Evolutionary conservation across 1,140 invertebrate species (phyloP), one percentile per base, ranked within the genome.

Genomic region (Neocloeon triangulifer): DNA sequence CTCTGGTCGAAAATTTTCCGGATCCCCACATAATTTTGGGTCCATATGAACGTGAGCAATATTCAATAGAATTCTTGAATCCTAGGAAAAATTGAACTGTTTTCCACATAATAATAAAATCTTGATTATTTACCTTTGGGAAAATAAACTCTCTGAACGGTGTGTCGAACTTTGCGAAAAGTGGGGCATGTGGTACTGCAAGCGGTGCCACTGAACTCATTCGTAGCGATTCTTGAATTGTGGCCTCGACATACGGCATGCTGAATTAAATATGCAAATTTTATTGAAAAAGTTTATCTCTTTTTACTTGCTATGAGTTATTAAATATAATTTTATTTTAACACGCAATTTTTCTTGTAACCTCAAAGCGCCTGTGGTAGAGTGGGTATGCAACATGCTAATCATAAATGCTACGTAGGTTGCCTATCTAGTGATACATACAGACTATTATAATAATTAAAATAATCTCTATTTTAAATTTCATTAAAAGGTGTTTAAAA

Each of bases 1-100:
- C 39, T 67, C 62, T 0, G 66, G 66, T 20, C 58, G 37, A 40
- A 69, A 70, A 4, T 47, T 40, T 20, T 66, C 52, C 0, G 66
- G 60, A 43, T 69, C 59, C 5, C 53, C 54, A 62, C 63, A 69
- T 30, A 57, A 47, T 19, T 53, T 43, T 29, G 48, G 39, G 36
- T 61, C 56, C 39, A 51, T 43, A 32, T 57, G 51, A n/a, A 58
- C 41, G 22, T 48, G 52, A 28, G 45, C 43, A 1, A 59, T 26
- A 44, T 49, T 53, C 0, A 50, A 43, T 22, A 59, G 38, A 5
- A 61, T 33, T 1, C 41, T 45, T 21, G 51, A 53, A 43, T 53
- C 43, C 34, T 41, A 15, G 3, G 28, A 37, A 22, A 21, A 10
- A 22, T 4, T 22, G 7, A 6, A 32, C 6, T 22, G 5, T 5